Percentiles rank a stretch among this genome's conserved stretches.
These are phyloP conservation scores for Dynastes maya DNA, from an alignment of 2,888 invertebrate species.

Conservation along the genomic window DNA sequence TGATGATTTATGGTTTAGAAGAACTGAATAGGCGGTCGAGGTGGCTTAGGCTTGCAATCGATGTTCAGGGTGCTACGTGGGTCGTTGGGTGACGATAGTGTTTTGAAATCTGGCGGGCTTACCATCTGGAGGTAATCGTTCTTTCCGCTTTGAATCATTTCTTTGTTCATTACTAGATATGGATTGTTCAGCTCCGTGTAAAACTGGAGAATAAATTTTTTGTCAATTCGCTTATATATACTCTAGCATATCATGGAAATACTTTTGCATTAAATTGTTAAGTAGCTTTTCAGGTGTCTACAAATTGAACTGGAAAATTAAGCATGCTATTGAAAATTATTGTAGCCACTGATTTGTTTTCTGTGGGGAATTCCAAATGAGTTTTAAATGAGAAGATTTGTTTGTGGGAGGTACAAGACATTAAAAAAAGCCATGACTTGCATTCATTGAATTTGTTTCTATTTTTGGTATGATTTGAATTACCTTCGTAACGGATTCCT, in stretches of 20 bases:
- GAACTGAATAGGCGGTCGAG: slow-evolving; percentile 75
- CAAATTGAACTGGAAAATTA: too few species aligned
- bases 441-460: too few species aligned
- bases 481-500: slow-evolving; percentile 85
- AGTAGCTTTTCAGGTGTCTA: too few species aligned
- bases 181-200: slow-evolving; percentile 90
- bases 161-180: slow-evolving; percentile 82
- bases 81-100: slow-evolving; percentile 75
- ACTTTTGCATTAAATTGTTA: too few species aligned
- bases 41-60: slow-evolving; percentile 78
- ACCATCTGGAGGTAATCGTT: slow-evolving; percentile 85
- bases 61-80: slow-evolving; percentile 65
- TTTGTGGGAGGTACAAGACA: too few species aligned
- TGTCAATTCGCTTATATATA: too few species aligned
- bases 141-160: slow-evolving; percentile 72
- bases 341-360: too few species aligned
- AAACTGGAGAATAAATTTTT: slow-evolving; percentile 75
- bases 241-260: too few species aligned
- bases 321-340: too few species aligned
- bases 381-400: not conserved
- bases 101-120: slow-evolving; percentile 83
- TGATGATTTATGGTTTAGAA: slow-evolving; percentile 71
- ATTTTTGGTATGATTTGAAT: slow-evolving; percentile 54
- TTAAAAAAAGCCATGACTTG: too few species aligned
- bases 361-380: too few species aligned